phyloP scores from a whole-genome alignment of 2,113 vertebrate genomes.

The Speoplatyrhinus poulsoni region DNA sequence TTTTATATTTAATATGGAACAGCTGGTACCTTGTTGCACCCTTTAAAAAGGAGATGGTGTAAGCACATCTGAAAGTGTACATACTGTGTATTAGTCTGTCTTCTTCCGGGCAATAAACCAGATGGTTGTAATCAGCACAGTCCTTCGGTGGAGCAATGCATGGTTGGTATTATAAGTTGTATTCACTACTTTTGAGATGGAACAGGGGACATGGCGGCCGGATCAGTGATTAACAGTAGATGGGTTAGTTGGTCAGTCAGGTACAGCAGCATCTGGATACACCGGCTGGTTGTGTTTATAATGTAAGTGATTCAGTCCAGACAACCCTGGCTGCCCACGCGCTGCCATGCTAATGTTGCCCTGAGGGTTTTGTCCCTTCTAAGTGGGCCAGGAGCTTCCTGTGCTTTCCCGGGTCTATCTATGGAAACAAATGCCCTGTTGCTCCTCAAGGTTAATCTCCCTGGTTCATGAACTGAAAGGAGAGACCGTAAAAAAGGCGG shows the following conservation, averaged over 20 bases:
- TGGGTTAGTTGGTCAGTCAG: conserved; percentile 25
- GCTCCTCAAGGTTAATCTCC: conserved; percentile 37
- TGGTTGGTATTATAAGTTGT: background rate
- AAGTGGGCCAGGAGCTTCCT: conserved; percentile 32
- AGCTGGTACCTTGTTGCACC: background rate
- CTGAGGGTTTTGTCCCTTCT: conserved; percentile 29
- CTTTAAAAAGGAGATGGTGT: too few relatives aligned
- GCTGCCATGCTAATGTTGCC: conserved; percentile 41
- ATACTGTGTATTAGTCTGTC: background rate
- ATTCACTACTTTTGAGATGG: conserved; percentile 22
- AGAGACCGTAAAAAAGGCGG: conserved; percentile 21
- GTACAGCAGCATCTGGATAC: conserved; percentile 52
- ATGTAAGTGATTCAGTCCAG: conserved; percentile 66
- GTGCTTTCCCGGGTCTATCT: conserved; percentile 39
- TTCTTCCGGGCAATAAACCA: background rate
- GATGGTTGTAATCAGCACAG: too few relatives aligned
- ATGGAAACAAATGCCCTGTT: conserved; percentile 27
- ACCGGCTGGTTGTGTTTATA: conserved; percentile 47
- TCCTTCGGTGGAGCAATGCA: too few relatives aligned
- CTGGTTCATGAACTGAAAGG: conserved; percentile 35
- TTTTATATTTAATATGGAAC: conserved; percentile 27
- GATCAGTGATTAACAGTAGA: conserved; percentile 15
- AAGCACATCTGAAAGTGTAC: background rate
- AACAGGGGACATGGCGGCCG: conserved; percentile 7
- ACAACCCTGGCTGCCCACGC: conserved; percentile 35